Evolutionary conservation across 2,113 vertebrate species (phyloP), one percentile per base, ranked within the genome.

Genomic region (Amphiprion ocellaris): DNA sequence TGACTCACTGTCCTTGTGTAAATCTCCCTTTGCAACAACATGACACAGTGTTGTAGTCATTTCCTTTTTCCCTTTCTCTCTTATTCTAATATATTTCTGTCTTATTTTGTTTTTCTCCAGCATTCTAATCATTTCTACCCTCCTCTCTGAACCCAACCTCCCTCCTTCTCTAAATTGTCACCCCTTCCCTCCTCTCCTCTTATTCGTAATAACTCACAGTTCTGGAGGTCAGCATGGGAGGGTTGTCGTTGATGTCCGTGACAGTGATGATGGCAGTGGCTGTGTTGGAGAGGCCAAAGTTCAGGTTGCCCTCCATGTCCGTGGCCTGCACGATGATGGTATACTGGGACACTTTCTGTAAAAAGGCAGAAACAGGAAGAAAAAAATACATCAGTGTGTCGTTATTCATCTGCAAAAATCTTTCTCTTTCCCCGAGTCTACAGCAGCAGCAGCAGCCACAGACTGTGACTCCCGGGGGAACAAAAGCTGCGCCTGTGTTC

Each of bases 301-400:
- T 98, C 0, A 97, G 95, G 67, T 97, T 99, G 11, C 98, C 98
- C 84, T 99, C 98, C 97, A 99, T 99, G 88, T 99, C 98, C 0
- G 97, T 99, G 79, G 97, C 98, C 90, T 99, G 97, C 41, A 99
- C 86, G 3, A 97, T 97, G 89, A 99, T 96, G 1, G 96, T 96
- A 56, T 99, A 99, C 93, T 98, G 97, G 81, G 98, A 96, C 77
- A 99, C 97, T 96, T 98, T 98, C 97, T 98, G 92, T 73, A 37
- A 81, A 62, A 82, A 71, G 56, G 69, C 11, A 75, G 67, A 83
- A 53, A 80, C 15, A 79, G 9, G 53, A 28, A 58, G 39, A 24
- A 28, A 56, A 17, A 26, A 67, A 37, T 2, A 8, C 33, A 37
- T 37, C 15, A 62, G 46, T 55, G 41, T 28, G 44, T 5, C 15